Evolutionary conservation across 2,888 invertebrate species (phyloP).

Genomic region (Mystacides longicornis): DNA sequence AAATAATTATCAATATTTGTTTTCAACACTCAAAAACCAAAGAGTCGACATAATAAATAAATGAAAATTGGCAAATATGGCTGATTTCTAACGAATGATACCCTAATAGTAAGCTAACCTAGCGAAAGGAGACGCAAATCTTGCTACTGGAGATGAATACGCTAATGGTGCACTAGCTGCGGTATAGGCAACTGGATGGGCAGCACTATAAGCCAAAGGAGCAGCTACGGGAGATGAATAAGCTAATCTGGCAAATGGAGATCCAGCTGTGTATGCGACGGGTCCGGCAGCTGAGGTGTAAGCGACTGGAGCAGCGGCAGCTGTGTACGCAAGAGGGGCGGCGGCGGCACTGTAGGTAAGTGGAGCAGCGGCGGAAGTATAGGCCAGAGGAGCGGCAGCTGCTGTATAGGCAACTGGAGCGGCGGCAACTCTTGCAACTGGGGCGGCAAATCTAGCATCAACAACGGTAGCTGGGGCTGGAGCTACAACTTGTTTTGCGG

Average conservation of each 20-base stretch:
- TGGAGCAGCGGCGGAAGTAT: constrained; percentile 15
- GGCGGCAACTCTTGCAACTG: constrained; percentile 2
- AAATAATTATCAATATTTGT: too few relatives aligned
- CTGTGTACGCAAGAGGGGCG: constrained; percentile 14
- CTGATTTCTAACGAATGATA: too few relatives aligned
- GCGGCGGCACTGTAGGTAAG: constrained; percentile 17
- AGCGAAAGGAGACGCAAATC: constrained; percentile 13
- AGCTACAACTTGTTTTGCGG: constrained; percentile 27
- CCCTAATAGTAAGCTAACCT: neutral
- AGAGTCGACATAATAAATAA: too few relatives aligned
- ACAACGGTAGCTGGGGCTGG: constrained; percentile 21
- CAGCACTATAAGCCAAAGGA: constrained; percentile 15
- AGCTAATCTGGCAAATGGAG: constrained; percentile 10
- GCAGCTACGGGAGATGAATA: constrained; percentile 16
- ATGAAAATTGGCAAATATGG: constrained; percentile 16
- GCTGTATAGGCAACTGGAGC: constrained; percentile 21
- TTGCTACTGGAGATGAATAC: constrained; percentile 12
- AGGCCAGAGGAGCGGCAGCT: constrained; percentile 15
- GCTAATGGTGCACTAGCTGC: constrained; percentile 11
- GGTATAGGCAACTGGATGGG: constrained; percentile 17
- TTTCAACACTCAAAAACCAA: too few relatives aligned
- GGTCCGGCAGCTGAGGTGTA: constrained; percentile 16
- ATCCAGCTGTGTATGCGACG: constrained; percentile 9
- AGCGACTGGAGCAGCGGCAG: constrained; percentile 13
- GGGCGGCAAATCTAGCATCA: constrained; percentile 19